Percentiles rank a stretch among this genome's conserved stretches.
These are phyloP conservation scores for Galago senegalensis DNA, from an alignment of 2,797 vertebrate species.

Conservation along the genomic window DNA sequence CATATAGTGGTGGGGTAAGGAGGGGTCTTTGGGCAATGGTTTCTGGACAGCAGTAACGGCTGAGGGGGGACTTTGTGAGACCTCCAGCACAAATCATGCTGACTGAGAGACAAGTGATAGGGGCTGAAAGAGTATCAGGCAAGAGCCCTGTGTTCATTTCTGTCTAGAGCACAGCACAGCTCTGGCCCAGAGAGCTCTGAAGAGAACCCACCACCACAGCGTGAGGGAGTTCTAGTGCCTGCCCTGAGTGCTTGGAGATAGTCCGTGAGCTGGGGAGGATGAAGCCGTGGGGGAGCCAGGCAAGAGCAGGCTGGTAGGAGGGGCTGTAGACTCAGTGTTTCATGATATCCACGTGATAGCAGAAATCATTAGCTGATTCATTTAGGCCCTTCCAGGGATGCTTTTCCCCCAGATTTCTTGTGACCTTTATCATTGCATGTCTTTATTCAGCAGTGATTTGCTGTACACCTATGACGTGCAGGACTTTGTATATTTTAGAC, in stretches of 20 bases:
- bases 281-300: neutral
- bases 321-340: neutral
- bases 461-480: neutral
- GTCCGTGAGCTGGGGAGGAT: neutral
- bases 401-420: neutral
- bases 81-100: neutral
- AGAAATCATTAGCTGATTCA: neutral
- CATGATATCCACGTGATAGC: neutral
- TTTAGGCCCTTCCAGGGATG: neutral
- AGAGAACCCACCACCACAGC: fast-evolving
- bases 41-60: neutral
- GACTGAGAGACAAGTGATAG: neutral
- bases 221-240: neutral
- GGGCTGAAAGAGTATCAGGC: neutral
- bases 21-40: neutral
- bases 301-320: neutral
- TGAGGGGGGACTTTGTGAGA: neutral
- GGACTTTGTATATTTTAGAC: neutral
- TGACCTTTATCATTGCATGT: neutral
- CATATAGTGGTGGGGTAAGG: neutral
- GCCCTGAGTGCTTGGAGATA: neutral
- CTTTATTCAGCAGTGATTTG: neutral
- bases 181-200: neutral
- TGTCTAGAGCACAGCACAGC: neutral
- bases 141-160: neutral